A percentile compares a stretch with the other conserved stretches of the same genome.
These are phyloP conservation scores for Pipa parva DNA, from an alignment of 2,113 vertebrate genomes.

Conservation along the genomic window DNA sequence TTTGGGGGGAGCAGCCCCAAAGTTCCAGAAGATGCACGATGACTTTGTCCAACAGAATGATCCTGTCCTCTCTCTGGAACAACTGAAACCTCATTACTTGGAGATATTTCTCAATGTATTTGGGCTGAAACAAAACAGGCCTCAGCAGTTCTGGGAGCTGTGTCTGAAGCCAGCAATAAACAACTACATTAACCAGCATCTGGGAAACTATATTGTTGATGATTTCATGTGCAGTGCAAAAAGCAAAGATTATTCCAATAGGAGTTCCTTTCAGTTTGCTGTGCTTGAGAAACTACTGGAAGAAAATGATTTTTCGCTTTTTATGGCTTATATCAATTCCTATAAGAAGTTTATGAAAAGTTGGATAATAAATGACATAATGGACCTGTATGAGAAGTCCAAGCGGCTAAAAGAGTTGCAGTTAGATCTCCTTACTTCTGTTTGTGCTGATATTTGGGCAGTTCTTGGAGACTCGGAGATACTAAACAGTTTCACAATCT, in stretches of 20 bases:
- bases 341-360: slow-evolving; percentile 40
- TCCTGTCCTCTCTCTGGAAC: slow-evolving; percentile 9
- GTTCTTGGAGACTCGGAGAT: background rate
- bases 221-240: slow-evolving; percentile 16
- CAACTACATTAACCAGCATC: slow-evolving; percentile 9
- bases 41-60: slow-evolving; percentile 11
- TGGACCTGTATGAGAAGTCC: background rate
- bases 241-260: slow-evolving; percentile 12
- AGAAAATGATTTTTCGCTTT: slow-evolving; percentile 10
- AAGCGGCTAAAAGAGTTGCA: background rate
- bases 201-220: slow-evolving; percentile 43
- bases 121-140: slow-evolving; percentile 26
- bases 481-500: background rate
- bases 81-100: slow-evolving; percentile 23
- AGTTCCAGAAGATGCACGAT: slow-evolving; percentile 24
- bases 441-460: background rate
- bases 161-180: slow-evolving; percentile 36
- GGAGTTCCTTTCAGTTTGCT: slow-evolving; percentile 32
- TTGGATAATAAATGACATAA: slow-evolving; percentile 37
- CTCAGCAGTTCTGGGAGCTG: slow-evolving; percentile 23
- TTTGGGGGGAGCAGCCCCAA: background rate
- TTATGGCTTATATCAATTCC: slow-evolving; percentile 10
- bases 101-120: slow-evolving; percentile 24
- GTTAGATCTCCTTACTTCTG: slow-evolving; percentile 4
- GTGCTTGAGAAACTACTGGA: slow-evolving; percentile 36